Percentiles rank a stretch among this genome's conserved stretches.
Evolutionary conservation across 2,797 vertebrate species (phyloP).

Genomic region (Paedocypris micromegethes): DNA sequence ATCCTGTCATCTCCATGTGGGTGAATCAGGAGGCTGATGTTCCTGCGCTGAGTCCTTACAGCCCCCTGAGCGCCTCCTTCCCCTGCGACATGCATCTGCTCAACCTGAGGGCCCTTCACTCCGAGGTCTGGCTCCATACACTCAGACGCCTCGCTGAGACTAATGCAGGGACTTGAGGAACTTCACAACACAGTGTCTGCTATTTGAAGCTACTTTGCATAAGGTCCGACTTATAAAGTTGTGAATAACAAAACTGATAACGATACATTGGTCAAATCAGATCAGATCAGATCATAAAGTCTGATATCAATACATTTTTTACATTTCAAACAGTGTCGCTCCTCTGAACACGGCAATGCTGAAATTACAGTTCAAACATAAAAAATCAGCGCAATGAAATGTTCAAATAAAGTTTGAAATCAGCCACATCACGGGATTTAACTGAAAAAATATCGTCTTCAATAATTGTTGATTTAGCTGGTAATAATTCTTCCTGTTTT

Average conservation of each 20-base stretch:
- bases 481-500: too few species aligned
- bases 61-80: constrained; percentile 70
- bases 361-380: too few species aligned
- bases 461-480: too few species aligned
- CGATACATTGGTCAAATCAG: neutral
- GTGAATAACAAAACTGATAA: neutral
- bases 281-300: neutral
- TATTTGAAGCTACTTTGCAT: neutral
- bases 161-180: too few species aligned
- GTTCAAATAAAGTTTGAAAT: too few species aligned
- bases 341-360: neutral
- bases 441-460: too few species aligned
- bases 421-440: too few species aligned
- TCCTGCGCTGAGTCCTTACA: constrained; percentile 63
- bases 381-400: too few species aligned
- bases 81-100: constrained; percentile 86
- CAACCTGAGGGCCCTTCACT: constrained; percentile 81
- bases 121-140: constrained; percentile 66
- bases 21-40: constrained; percentile 49
- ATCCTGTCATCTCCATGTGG: constrained; percentile 75
- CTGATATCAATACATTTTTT: neutral
- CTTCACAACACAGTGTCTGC: too few species aligned
- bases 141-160: neutral
- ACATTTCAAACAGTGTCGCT: neutral
- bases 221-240: neutral